These are phyloP conservation scores for Nomada goodeniana DNA, from an alignment of 2,888 invertebrate species.

Conservation along the genomic window DNA sequence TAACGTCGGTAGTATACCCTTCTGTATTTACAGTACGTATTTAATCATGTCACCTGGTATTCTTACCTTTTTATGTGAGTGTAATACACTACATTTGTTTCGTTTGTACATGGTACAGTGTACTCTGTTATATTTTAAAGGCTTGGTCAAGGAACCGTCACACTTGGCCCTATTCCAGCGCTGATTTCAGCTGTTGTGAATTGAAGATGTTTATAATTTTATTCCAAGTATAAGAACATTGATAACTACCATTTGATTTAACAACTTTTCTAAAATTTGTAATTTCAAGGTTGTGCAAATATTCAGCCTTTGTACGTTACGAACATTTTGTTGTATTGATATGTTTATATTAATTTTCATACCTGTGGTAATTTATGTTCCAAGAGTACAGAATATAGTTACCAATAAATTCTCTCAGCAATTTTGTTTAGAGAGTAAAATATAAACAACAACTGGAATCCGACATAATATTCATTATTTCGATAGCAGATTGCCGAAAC, in stretches of 20 bases:
- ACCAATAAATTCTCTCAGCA: too few species aligned
- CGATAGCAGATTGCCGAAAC: background rate
- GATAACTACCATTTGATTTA: background rate
- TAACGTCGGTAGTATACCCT: conserved; percentile 26
- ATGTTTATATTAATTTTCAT: too few species aligned
- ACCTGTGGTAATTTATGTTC: too few species aligned
- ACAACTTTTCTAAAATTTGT: background rate
- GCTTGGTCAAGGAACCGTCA: conserved; percentile 67
- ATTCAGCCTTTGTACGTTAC: too few species aligned
- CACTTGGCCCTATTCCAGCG: conserved; percentile 63
- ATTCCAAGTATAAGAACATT: background rate
- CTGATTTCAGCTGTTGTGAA: conserved; percentile 29
- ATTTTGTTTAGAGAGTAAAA: background rate
- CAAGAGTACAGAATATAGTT: too few species aligned
- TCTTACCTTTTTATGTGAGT: conserved; percentile 5
- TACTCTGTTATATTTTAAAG: conserved; percentile 41
- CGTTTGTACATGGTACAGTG: background rate
- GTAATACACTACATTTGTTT: conserved; percentile 29
- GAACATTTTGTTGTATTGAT: too few species aligned
- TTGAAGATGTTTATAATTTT: conserved; percentile 24
- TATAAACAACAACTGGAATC: background rate
- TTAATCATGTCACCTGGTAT: conserved; percentile 39
- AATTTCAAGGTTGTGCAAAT: background rate
- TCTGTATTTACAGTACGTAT: conserved; percentile 18
- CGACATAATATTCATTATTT: background rate